Percentiles rank a stretch among this genome's conserved stretches.
Evolutionary conservation across 2,113 vertebrate species (phyloP).

Genomic region (Alosa alosa): DNA sequence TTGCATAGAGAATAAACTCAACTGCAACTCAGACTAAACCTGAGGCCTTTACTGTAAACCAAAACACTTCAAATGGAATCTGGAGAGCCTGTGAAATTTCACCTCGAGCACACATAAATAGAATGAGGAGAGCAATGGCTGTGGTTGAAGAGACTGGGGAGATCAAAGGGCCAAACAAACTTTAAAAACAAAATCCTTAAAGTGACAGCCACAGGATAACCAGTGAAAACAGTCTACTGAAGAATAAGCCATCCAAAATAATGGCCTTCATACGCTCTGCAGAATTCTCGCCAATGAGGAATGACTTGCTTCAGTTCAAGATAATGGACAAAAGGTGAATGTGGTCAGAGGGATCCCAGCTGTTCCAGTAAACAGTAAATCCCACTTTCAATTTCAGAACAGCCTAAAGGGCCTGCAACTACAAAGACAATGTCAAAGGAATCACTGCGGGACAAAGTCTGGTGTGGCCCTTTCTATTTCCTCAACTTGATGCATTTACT

Average conservation of each 20-base stretch:
- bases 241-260: neutral
- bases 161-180: slow-evolving; percentile 1
- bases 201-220: neutral
- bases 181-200: neutral
- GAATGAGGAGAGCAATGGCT: neutral
- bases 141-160: neutral
- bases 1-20: neutral
- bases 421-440: neutral
- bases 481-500: neutral
- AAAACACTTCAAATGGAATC: neutral
- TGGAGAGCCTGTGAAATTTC: slow-evolving; percentile 10
- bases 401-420: neutral
- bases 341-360: neutral
- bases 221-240: neutral
- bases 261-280: neutral
- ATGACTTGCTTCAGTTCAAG: neutral
- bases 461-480: neutral
- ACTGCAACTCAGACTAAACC: slow-evolving; percentile 13
- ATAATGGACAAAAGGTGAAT: neutral
- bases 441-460: neutral
- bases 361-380: neutral
- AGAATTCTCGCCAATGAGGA: neutral
- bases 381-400: neutral
- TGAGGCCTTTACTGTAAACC: slow-evolving; percentile 5
- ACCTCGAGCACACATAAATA: slow-evolving; percentile 1